Evolutionary conservation across 2,113 vertebrate genomes (phyloP).

Genomic region (Zosterops hypoxanthus): DNA sequence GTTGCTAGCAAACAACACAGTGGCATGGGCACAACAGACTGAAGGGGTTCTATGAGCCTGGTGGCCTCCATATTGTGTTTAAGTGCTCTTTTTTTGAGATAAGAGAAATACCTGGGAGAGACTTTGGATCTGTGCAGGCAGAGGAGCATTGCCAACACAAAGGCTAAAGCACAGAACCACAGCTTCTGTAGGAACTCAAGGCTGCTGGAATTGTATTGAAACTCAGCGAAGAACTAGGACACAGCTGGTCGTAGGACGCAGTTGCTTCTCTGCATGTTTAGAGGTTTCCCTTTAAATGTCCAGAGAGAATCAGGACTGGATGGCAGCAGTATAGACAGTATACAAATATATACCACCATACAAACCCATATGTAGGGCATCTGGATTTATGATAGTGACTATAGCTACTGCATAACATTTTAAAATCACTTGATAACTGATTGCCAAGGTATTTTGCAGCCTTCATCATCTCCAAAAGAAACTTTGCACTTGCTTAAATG

Average conservation of each 20-base stretch:
- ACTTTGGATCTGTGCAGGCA: background rate
- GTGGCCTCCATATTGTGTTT: background rate
- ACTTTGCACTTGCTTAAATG: background rate
- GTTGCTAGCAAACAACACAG: background rate
- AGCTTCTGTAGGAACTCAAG: background rate
- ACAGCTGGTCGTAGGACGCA: background rate
- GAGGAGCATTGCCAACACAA: fast-evolving
- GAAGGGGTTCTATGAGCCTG: background rate
- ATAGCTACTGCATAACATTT: background rate
- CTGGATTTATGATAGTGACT: background rate
- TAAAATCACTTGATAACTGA: background rate
- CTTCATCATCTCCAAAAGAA: background rate
- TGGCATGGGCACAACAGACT: background rate
- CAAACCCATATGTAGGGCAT: background rate
- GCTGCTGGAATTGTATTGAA: background rate
- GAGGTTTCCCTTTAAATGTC: background rate
- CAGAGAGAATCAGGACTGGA: background rate
- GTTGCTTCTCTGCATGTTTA: background rate
- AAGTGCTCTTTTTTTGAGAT: background rate
- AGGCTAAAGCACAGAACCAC: background rate
- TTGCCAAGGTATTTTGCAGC: background rate
- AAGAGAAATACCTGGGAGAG: background rate
- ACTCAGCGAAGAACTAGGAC: background rate
- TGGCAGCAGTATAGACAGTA: background rate
- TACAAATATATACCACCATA: background rate